phyloP scores from a whole-genome alignment of 2,888 invertebrate genomes.

The Magallana nippona region DNA sequence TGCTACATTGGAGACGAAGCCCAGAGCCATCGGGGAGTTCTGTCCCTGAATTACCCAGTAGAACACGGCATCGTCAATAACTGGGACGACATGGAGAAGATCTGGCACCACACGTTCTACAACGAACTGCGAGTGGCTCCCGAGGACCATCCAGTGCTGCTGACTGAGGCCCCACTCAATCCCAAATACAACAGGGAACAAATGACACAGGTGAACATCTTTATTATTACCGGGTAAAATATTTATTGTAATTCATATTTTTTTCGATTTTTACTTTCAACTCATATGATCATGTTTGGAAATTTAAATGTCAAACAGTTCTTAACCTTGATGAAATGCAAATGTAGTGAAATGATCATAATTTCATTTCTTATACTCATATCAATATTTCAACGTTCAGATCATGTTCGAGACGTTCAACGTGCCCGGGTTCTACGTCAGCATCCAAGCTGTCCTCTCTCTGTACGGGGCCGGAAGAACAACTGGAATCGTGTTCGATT shows the following conservation, averaged over 20 bases:
- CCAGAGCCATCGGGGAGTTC: constrained; percentile 77
- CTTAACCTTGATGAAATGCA: not conserved
- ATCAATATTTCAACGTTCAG: constrained; percentile 41
- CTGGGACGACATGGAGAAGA: constrained; percentile 78
- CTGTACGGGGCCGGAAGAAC: constrained; percentile 84
- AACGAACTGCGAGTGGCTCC: constrained; percentile 80
- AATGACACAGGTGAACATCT: constrained; percentile 85
- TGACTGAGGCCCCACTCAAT: constrained; percentile 92
- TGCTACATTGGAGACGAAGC: constrained; percentile 74
- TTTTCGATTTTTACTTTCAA: too few species aligned
- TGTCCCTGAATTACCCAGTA: constrained; percentile 74
- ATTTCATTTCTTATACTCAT: too few species aligned
- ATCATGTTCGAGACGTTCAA: constrained; percentile 59
- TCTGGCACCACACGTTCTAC: constrained; percentile 78
- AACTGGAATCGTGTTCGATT: constrained; percentile 81
- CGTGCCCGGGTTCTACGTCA: constrained; percentile 66
- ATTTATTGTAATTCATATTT: too few species aligned
- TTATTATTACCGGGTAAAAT: too few species aligned
- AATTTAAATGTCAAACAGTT: too few species aligned
- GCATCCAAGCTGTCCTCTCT: constrained; percentile 67
- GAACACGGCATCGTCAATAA: constrained; percentile 76
- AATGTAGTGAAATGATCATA: too few species aligned
- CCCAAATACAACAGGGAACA: constrained; percentile 92
- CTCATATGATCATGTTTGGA: too few species aligned
- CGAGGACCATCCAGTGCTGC: constrained; percentile 91